Percentiles rank a stretch among this genome's conserved stretches.
Conservation (phyloP, 2,888 invertebrate genomes). For the Dichetophora obliterata region DNA sequence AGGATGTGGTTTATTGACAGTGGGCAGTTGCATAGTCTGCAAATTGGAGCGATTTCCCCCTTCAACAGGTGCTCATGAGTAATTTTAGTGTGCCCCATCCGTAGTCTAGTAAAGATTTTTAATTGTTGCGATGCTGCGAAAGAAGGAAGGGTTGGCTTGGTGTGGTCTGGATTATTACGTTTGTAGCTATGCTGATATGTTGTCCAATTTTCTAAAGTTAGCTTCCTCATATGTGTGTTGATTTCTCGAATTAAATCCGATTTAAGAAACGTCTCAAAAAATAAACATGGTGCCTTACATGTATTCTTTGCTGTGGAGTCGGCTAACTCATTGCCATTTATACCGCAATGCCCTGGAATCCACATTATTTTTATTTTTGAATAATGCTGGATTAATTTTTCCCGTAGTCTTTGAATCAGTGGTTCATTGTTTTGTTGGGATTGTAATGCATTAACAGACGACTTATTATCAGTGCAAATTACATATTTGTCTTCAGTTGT, state of each 20-base stretch:
- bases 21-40: not conserved
- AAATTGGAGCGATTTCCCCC: not conserved
- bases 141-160: not conserved
- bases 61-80: not conserved
- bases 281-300: too few species aligned
- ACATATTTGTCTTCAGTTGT: not conserved
- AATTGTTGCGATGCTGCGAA: not conserved
- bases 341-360: too few species aligned
- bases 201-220: not conserved
- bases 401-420: too few species aligned
- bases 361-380: too few species aligned
- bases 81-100: too few species aligned
- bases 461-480: constrained; percentile 5
- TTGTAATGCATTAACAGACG: not conserved
- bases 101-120: constrained; percentile 7
- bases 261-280: too few species aligned
- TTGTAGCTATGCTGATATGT: not conserved
- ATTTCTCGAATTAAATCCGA: too few species aligned
- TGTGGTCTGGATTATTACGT: not conserved
- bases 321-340: too few species aligned
- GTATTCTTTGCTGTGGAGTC: too few species aligned
- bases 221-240: too few species aligned
- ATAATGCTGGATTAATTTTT: too few species aligned
- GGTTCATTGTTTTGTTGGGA: too few species aligned
- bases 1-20: constrained; percentile 6